These are phyloP conservation scores for Ictalurus furcatus DNA, from an alignment of 2,113 vertebrate genomes.

Conservation along the genomic window DNA sequence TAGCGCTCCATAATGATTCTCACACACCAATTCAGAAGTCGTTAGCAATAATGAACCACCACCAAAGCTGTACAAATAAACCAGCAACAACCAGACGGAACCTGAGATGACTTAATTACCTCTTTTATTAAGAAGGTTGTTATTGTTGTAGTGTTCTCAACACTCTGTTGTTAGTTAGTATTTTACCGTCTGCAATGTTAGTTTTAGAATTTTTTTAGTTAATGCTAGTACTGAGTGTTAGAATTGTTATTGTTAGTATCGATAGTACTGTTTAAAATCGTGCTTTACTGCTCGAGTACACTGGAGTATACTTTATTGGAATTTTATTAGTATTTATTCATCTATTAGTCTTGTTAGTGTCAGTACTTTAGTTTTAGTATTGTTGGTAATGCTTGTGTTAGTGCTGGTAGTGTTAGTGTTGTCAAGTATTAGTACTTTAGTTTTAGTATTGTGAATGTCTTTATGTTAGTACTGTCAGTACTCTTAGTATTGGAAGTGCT, in stretches of 20 bases:
- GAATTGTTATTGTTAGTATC: neutral
- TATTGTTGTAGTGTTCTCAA: neutral
- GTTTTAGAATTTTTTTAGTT: neutral
- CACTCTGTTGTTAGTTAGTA: neutral
- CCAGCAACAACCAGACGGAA: neutral
- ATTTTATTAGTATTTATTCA: neutral
- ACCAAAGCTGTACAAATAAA: slow-evolving; percentile 2
- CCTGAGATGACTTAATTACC: neutral
- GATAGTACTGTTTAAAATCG: neutral
- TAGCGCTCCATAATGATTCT: slow-evolving; percentile 8
- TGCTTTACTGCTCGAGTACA: too few species aligned
- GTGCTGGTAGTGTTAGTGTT: too few species aligned
- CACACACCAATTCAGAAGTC: slow-evolving; percentile 15
- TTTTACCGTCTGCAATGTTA: neutral
- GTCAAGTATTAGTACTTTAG: too few species aligned
- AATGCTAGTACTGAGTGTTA: neutral
- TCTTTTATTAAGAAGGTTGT: neutral
- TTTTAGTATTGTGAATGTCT: too few species aligned
- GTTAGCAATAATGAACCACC: neutral
- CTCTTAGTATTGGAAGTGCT: too few species aligned
- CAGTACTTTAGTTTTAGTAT: neutral
- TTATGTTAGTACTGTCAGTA: too few species aligned
- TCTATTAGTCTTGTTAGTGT: neutral
- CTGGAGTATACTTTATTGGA: too few species aligned
- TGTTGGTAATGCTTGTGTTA: neutral